A percentile compares a stretch with the other conserved stretches of the same genome.
Evolutionary conservation across 2,888 invertebrate genomes (phyloP).

Genomic region (Xestia sexstrigata): DNA sequence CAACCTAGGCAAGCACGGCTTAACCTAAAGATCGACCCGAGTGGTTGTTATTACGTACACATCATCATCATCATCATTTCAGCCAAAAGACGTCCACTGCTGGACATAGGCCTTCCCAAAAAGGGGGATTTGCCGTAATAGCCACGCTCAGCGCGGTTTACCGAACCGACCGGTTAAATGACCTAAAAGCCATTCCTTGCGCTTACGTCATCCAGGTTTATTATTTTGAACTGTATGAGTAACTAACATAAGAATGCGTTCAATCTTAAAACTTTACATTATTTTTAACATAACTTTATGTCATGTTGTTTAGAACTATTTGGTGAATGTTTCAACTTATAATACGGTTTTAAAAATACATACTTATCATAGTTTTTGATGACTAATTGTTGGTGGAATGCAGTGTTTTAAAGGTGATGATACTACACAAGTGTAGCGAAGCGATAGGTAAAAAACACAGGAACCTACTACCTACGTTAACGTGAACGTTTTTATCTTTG

Average conservation of each 20-base stretch:
- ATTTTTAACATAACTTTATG: slow-evolving; percentile 2
- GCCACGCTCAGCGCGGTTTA: too few relatives aligned
- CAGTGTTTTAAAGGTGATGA: background rate
- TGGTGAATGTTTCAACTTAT: slow-evolving; percentile 12
- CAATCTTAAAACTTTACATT: slow-evolving; percentile 35
- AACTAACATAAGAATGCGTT: slow-evolving; percentile 32
- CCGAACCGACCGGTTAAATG: background rate
- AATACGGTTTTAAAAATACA: slow-evolving; percentile 40
- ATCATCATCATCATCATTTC: too few relatives aligned
- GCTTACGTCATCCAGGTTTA: background rate
- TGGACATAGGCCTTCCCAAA: too few relatives aligned
- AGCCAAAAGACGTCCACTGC: too few relatives aligned
- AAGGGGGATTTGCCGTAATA: too few relatives aligned
- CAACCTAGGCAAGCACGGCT: background rate
- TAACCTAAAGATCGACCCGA: too few relatives aligned
- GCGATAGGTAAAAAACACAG: background rate
- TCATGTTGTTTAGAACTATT: slow-evolving; percentile 32
- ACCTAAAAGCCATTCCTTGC: background rate
- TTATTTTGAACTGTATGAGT: slow-evolving; percentile 8
- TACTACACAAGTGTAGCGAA: background rate
- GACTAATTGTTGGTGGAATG: slow-evolving; percentile 55
- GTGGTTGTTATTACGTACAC: background rate
- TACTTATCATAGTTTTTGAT: slow-evolving; percentile 55
- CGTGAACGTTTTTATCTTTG: too few relatives aligned
- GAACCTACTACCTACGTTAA: too few relatives aligned